Base-by-base conservation (phyloP, 2,888 invertebrate genomes). In the Drosophila atripex region DNA sequence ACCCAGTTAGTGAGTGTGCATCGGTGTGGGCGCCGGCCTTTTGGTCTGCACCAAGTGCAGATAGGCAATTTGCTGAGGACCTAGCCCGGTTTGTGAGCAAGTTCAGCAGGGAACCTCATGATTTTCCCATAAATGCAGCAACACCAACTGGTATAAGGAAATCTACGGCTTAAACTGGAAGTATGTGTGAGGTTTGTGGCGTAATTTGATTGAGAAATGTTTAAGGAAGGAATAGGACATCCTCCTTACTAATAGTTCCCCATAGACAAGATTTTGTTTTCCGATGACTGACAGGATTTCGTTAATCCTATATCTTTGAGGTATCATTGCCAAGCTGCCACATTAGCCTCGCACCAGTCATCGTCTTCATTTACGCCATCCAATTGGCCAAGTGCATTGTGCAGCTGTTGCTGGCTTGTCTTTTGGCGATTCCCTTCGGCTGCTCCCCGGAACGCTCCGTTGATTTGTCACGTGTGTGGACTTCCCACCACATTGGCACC, bases 81-180 rank as follows among this genome's bases (percentile, higher is more conserved):
- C 47, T 5, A 35, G 66, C 49, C 50, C 14, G 63, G 66, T 25
- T 16, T 41, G 45, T 32, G 58, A 57, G 47, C 58, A 49, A 66
- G 76, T 80, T 78, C 83, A 88, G 83, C 88, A 71, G 89, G 88
- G 79, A 77, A 88, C 84, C 88, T 90, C 90, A 90, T 89, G 90
- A 90, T 88, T 90, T 88, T 75, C 71, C 88, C 88, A 90, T 90
- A 88, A 89, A 88, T 86, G 82, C 78, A 71, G 52, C 65, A 71
- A 53, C 72, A 28, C n/a, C n/a, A 71, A 49, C 84, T 79, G 71
- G 80, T 78, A 56, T 77, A 25, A 43, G 43, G n/a, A 16, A 45
- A 23, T 43, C 51, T 21, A 14, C 9, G 25, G 25, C 11, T 25
- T 0, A 9, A 9, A 21, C 5, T 9, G 4, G 5, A 11, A 16